A percentile compares a stretch with the other conserved stretches of the same genome.
Conservation (phyloP, 2,797 vertebrate species). For the Onychomys leucogaster region DNA sequence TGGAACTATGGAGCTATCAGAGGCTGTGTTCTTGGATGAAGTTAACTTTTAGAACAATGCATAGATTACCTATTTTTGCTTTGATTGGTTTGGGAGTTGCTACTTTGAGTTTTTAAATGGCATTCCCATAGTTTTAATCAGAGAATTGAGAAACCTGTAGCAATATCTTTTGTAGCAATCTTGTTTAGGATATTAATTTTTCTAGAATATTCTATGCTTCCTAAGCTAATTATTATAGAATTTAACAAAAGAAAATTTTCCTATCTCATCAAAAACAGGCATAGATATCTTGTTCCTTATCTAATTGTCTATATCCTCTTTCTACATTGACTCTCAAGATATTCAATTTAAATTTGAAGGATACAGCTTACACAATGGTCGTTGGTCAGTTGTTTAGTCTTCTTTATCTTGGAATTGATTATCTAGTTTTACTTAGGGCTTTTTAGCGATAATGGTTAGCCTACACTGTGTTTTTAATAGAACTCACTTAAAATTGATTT, state of each 20-base stretch:
- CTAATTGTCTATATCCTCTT: background rate
- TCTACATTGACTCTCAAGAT: background rate
- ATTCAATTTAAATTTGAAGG: background rate
- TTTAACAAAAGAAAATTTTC: slow-evolving; percentile 35
- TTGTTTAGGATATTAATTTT: slow-evolving; percentile 47
- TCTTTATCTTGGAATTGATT: slow-evolving; percentile 42
- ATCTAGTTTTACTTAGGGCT: background rate
- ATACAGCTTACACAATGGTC: background rate
- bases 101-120: slow-evolving; percentile 16
- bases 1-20: background rate
- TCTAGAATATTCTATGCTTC: slow-evolving; percentile 30
- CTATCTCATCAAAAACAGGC: background rate
- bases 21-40: slow-evolving; percentile 30
- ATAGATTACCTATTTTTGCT: background rate
- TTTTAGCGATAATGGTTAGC: background rate
- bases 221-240: slow-evolving; percentile 33
- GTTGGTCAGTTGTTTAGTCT: background rate
- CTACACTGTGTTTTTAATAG: background rate
- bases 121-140: slow-evolving; percentile 16
- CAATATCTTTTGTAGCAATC: background rate
- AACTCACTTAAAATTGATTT: background rate
- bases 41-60: slow-evolving; percentile 16
- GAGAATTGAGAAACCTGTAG: background rate
- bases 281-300: background rate
- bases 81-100: slow-evolving; percentile 21